Evolutionary conservation across 23 tunicate genomes (phyloP).

Genomic region (Clavelina lepadiformis): DNA sequence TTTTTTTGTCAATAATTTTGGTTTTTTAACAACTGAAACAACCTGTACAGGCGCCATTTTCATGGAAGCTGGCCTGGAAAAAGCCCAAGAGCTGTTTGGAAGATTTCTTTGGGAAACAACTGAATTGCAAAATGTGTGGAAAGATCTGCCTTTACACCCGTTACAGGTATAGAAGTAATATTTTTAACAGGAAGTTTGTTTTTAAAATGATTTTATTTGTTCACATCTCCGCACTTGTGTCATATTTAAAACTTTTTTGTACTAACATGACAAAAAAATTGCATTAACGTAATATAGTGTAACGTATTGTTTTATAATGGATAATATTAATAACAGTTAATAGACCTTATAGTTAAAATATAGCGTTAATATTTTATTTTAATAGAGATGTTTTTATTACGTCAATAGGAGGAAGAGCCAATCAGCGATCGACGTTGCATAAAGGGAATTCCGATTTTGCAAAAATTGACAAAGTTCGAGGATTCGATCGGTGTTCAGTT

Average conservation of each 20-base stretch:
- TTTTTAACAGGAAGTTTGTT: too few species aligned
- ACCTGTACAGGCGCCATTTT: conserved; percentile 66
- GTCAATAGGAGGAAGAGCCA: conserved; percentile 74
- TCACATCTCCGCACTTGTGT: too few species aligned
- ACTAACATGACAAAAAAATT: too few species aligned
- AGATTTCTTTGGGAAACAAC: conserved; percentile 70
- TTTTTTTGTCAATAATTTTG: too few species aligned
- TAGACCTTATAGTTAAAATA: too few species aligned
- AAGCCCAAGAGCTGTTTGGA: conserved; percentile 61
- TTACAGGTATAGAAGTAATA: conserved; percentile 77
- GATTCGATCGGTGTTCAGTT: conserved; percentile 83
- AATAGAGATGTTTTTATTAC: neutral
- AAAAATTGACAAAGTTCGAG: conserved; percentile 76
- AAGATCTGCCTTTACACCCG: conserved; percentile 73
- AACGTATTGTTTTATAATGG: too few species aligned
- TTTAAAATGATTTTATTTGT: too few species aligned
- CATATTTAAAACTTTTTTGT: too few species aligned
- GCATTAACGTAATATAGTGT: too few species aligned
- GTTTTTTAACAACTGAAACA: neutral
- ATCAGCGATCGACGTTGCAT: conserved; percentile 67
- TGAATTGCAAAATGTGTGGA: conserved; percentile 66
- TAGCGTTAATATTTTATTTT: too few species aligned
- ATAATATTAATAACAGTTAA: too few species aligned
- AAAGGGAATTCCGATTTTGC: conserved; percentile 48
- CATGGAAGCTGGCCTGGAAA: conserved; percentile 89